Evolutionary conservation across 2,888 invertebrate species (phyloP).

Genomic region (Yponomeuta evonymella): DNA sequence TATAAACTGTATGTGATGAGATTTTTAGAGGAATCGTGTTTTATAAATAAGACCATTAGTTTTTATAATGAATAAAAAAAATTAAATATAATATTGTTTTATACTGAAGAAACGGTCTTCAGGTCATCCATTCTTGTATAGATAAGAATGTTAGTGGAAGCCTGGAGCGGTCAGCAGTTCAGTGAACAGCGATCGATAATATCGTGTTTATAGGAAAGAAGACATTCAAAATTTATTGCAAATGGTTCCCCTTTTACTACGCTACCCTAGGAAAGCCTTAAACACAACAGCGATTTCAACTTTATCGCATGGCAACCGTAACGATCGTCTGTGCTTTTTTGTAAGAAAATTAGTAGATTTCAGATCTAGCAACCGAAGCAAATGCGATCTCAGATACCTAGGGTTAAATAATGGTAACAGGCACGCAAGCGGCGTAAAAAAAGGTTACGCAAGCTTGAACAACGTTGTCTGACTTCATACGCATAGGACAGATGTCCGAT

Average conservation of each 20-base stretch:
- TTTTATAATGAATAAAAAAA: no score
- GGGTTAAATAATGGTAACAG: not conserved
- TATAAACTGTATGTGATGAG: no score
- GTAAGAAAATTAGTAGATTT: not conserved
- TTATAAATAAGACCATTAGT: no score
- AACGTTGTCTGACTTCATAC: no score
- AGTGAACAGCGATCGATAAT: no score
- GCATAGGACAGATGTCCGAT: no score
- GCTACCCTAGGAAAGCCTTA: not conserved
- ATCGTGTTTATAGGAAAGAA: not conserved
- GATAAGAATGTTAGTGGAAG: no score
- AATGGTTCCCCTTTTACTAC: not conserved
- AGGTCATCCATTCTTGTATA: no score
- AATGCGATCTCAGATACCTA: not conserved
- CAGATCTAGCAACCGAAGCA: not conserved
- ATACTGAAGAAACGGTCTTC: no score
- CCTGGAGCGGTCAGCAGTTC: no score
- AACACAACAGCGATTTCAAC: not conserved
- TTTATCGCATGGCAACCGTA: not conserved
- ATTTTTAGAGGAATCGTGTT: no score
- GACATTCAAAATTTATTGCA: not conserved
- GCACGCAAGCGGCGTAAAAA: not conserved
- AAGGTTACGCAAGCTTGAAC: not conserved
- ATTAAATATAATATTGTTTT: no score
- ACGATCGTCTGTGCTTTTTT: not conserved